Conservation (phyloP, 2,888 invertebrate genomes). For the Hydriomena furcata region DNA sequence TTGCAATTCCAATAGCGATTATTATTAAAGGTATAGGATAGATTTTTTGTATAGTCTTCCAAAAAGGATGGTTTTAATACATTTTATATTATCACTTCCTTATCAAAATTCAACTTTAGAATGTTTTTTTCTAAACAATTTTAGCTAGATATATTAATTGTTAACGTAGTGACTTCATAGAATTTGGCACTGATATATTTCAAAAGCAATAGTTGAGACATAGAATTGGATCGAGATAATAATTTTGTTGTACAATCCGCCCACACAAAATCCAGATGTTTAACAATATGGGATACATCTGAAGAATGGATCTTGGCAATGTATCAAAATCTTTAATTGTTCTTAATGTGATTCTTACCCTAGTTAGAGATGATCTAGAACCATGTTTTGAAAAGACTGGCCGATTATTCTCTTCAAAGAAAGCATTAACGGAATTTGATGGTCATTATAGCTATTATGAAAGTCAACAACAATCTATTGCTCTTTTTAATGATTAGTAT, state of each 20-base stretch:
- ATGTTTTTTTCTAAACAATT: not conserved
- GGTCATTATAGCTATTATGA: constrained; percentile 8
- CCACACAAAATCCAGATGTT: constrained; percentile 33
- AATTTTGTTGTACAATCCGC: constrained; percentile 26
- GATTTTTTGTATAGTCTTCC: too few relatives aligned
- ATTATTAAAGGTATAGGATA: constrained; percentile 41
- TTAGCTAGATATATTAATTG: not conserved
- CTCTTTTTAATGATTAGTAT: not conserved
- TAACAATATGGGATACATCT: constrained; percentile 35
- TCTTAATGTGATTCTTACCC: constrained; percentile 27
- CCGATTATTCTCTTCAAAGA: not conserved
- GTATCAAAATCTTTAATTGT: constrained; percentile 35
- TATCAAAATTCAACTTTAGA: too few relatives aligned
- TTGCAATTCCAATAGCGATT: constrained; percentile 44
- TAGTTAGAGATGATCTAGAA: constrained; percentile 26
- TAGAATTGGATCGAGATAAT: constrained; percentile 43
- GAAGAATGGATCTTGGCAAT: constrained; percentile 35
- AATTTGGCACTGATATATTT: constrained; percentile 14
- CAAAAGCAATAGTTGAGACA: constrained; percentile 7
- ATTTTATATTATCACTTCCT: too few relatives aligned
- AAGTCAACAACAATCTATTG: constrained; percentile 9
- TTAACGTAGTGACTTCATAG: not conserved
- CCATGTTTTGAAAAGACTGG: constrained; percentile 16
- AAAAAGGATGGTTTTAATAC: too few relatives aligned
- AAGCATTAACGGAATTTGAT: not conserved